Conservation (phyloP, 2,113 vertebrate species). For the Promerops cafer region DNA sequence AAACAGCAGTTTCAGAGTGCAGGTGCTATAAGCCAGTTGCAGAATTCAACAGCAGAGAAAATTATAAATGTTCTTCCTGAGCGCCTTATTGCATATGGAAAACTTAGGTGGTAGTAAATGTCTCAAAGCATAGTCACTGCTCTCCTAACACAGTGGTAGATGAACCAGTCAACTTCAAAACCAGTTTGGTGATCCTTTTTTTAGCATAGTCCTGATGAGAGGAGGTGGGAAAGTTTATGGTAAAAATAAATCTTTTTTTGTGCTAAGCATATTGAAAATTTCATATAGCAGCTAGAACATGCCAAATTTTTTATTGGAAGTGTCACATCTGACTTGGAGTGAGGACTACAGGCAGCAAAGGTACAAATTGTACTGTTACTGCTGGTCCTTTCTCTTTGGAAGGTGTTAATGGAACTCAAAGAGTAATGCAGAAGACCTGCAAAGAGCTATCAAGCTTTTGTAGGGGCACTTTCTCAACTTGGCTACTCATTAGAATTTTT, state of each 20-base stretch:
- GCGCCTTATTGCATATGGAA: neutral
- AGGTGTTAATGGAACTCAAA: neutral
- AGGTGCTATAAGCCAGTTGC: neutral
- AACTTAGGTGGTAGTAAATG: neutral
- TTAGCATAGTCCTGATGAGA: neutral
- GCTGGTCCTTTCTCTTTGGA: neutral
- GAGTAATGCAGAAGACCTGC: neutral
- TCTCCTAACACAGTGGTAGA: neutral
- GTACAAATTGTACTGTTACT: neutral
- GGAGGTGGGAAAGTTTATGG: neutral
- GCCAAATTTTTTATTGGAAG: neutral
- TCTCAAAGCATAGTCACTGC: neutral
- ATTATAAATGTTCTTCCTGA: rapidly evolving
- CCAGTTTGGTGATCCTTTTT: neutral
- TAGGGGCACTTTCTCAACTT: neutral
- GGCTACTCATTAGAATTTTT: neutral
- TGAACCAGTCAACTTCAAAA: neutral
- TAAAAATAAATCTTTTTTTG: neutral
- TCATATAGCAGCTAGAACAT: neutral
- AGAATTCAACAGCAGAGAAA: neutral
- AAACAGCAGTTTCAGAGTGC: neutral
- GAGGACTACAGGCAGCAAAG: neutral
- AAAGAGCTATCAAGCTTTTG: neutral
- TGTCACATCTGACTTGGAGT: neutral
- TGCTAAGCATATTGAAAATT: neutral